A percentile compares a stretch with the other conserved stretches of the same genome.
Evolutionary conservation across 37 sponge, comb jelly and placozoan species (phyloP).

Genomic region (Beroe ovata): DNA sequence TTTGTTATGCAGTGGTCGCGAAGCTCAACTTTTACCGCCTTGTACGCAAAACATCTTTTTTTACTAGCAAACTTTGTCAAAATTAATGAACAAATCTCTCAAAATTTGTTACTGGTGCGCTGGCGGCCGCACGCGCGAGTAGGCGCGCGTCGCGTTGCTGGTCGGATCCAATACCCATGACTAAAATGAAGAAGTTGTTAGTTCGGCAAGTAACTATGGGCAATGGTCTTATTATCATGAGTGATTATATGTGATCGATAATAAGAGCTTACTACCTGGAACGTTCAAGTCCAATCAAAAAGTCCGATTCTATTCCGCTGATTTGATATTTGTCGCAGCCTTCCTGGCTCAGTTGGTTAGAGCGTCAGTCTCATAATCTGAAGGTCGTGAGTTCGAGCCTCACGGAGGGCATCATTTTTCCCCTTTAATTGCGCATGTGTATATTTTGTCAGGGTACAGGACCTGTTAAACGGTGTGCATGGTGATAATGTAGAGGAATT

Average conservation of each 20-base stretch:
- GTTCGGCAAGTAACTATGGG: no score
- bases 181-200: no score
- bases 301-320: no score
- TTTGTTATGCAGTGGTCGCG: no score
- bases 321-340: no score
- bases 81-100: background rate
- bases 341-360: conserved; percentile 68
- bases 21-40: background rate
- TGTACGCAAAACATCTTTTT: conserved; percentile 38
- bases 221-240: no score
- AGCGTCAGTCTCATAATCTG: conserved; percentile 69
- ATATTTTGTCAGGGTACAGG: background rate
- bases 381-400: conserved; percentile 69
- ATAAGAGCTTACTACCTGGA: no score
- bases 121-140: background rate
- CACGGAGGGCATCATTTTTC: conserved; percentile 60
- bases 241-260: no score
- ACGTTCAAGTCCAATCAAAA: no score
- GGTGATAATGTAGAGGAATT: conserved; percentile 20
- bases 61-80: conserved; percentile 27
- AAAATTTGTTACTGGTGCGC: background rate
- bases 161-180: no score
- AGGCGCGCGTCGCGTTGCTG: no score
- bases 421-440: background rate
- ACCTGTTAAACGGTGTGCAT: background rate